Evolutionary conservation across 2,113 vertebrate genomes (phyloP), one percentile per base, ranked within the genome.

Genomic region (Mesoclemmys tuberculata): DNA sequence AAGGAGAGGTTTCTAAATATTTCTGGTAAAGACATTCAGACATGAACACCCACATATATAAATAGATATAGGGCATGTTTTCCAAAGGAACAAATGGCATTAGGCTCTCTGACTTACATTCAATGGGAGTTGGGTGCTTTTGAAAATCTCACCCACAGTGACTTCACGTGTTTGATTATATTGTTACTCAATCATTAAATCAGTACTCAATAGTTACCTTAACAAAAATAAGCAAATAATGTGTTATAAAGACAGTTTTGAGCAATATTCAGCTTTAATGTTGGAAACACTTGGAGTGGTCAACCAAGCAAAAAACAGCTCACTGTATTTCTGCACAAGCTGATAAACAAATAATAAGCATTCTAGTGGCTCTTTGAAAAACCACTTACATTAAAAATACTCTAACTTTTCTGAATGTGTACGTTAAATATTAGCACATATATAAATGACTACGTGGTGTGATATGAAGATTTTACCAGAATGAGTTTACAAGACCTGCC

Each of bases 391-490:
- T 6, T 80, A 93, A 87, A 90, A 55, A 41, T 55, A 71, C 19
- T 79, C 1, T 44, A 71, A 18, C 55, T 84, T 89, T 56, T 54
- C 58, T 11, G 54, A 27, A 84, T 49, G 41, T 19, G 44, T 10
- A 0, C 1, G 29, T 89, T 87, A 84, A 87, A 51, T 48, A 75
- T 29, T 71, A 71, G 61, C 71, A 81, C 78, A 31, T 82, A 85
- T n/a, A 93, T 77, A 52, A 77, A 21, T 46, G 93, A 87, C 90
- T 90, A 94, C 41, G 52, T 77, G 84, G 84, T 79, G 80, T 27
- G 85, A 54, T 81, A 94, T 86, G 93, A 95, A 95, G 95, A 92
- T 92, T 97, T 96, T 81, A 92, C 92, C 52, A 95, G 80, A 85
- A 77, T 58, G 83, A 93, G 95, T 93, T 91, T 77, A 88, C 85